Evolutionary conservation across 2,888 invertebrate genomes (phyloP), one percentile per base, ranked within the genome.

Genomic region (Platerodrilus igneus): DNA sequence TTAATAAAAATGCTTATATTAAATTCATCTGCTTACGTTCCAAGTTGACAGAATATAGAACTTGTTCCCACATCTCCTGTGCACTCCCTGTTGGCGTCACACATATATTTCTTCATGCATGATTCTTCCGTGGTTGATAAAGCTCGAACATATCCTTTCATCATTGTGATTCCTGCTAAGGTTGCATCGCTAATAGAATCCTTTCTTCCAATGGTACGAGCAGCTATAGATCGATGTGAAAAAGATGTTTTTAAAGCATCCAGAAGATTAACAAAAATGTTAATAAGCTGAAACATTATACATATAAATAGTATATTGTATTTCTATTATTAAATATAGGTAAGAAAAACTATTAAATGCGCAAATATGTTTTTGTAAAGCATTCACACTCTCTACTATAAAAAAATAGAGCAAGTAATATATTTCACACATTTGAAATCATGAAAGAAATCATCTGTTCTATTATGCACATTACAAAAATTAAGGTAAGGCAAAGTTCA

Each of bases 221-320:
- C 90, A 7, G 83, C 76, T 58, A 91, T 68, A 10, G 91, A 90
- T 57, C 92, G 82, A 68, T 92, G 91, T 17, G 91, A 90, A 75
- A 93, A 90, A 20, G 91, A 91, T 16, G 90, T 90, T 72, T 91
- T 91, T 63, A 93, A 71, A 39, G 92, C 91, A 61, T 93, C 92
- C 73, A 93, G 71, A 26, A 93, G 80, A 67, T 89, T 89, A 62
- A 91, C 83, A 36, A 91, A 86, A 72, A 92, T 88, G 75, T 86
- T 88, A 73, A 92, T 87, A 73, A 92, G 88, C 91, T 92, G 74
- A 47, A 68, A 60, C 19, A 27, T 34, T 20, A 15, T n/a, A n/a
- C n/a, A n/a, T n/a, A n/a, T n/a, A n/a, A n/a, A n/a, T n/a, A n/a
- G n/a, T n/a, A n/a, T n/a, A n/a, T n/a, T n/a, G n/a, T n/a, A n/a